Conservation (phyloP, 1,140 invertebrate species). For the Proctacanthus coquilletti region DNA sequence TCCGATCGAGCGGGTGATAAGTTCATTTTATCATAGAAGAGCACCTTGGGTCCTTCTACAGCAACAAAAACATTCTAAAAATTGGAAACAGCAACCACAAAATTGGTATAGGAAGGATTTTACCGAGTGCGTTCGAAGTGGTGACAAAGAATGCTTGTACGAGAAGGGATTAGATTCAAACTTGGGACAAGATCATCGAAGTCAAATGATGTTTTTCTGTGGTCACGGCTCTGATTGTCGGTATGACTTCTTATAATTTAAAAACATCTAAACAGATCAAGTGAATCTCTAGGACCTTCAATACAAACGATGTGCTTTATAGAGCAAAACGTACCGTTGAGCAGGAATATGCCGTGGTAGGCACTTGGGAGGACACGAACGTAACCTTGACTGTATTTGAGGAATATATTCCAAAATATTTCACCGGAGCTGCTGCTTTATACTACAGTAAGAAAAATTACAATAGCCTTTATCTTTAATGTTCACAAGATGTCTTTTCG, state of each 20-base stretch:
- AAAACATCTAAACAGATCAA: slow-evolving; percentile 17
- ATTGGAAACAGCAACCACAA: slow-evolving; percentile 61
- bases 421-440: slow-evolving; percentile 49
- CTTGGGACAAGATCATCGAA: slow-evolving; percentile 62
- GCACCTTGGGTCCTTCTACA: slow-evolving; percentile 77
- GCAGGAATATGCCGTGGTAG: slow-evolving; percentile 65
- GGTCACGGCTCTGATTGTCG: slow-evolving; percentile 70
- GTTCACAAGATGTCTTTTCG: too few relatives aligned
- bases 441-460: slow-evolving; percentile 59
- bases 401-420: slow-evolving; percentile 61
- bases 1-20: slow-evolving; percentile 68
- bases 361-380: slow-evolving; percentile 67
- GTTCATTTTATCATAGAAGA: slow-evolving; percentile 65
- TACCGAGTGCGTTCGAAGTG: slow-evolving; percentile 65
- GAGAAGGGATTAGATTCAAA: slow-evolving; percentile 58
- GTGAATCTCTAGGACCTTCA: slow-evolving; percentile 61
- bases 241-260: slow-evolving; percentile 37
- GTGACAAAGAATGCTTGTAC: slow-evolving; percentile 70
- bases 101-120: slow-evolving; percentile 80
- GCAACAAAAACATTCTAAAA: slow-evolving; percentile 65
- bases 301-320: slow-evolving; percentile 57
- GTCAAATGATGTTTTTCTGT: slow-evolving; percentile 74
- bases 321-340: slow-evolving; percentile 64
- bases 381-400: slow-evolving; percentile 63
- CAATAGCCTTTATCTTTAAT: too few relatives aligned